A percentile compares a stretch with the other conserved stretches of the same genome.
Evolutionary conservation across 2,797 vertebrate genomes (phyloP).

Genomic region (Odontamblyopus rebecca): DNA sequence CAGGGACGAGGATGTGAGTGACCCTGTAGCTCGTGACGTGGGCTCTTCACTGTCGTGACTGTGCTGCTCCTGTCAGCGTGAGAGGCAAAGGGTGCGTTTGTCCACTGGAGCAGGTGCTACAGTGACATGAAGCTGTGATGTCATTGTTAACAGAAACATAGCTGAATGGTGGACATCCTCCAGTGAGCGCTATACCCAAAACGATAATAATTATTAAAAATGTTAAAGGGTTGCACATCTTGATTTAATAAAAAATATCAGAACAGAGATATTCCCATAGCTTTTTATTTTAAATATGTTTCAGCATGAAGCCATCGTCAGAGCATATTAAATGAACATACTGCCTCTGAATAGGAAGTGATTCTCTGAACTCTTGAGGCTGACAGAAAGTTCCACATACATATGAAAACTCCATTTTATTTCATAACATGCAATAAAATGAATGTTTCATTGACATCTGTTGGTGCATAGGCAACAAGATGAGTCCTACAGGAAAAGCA

Average conservation of each 20-base stretch:
- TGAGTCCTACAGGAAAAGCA: not conserved
- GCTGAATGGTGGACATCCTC: no score
- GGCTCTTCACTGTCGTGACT: slow-evolving; percentile 28
- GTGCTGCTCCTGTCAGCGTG: slow-evolving; percentile 25
- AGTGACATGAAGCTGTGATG: not conserved
- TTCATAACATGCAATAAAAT: not conserved
- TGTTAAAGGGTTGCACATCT: no score
- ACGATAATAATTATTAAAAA: no score
- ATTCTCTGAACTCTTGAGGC: not conserved
- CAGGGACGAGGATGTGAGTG: slow-evolving; percentile 59
- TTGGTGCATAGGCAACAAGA: not conserved
- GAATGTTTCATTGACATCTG: not conserved
- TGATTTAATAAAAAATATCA: no score
- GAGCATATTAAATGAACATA: not conserved
- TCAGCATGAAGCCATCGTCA: no score
- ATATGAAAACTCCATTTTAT: not conserved
- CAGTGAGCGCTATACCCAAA: not conserved
- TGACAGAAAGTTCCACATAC: not conserved
- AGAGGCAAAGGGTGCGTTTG: slow-evolving; percentile 21
- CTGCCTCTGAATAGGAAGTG: not conserved
- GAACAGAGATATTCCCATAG: no score
- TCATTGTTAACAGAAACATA: not conserved
- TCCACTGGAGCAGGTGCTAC: slow-evolving; percentile 13
- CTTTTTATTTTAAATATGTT: no score
- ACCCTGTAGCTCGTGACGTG: slow-evolving; percentile 58